Evolutionary conservation across 2,888 invertebrate genomes (phyloP), one percentile per base, ranked within the genome.

Genomic region (Automeris io): DNA sequence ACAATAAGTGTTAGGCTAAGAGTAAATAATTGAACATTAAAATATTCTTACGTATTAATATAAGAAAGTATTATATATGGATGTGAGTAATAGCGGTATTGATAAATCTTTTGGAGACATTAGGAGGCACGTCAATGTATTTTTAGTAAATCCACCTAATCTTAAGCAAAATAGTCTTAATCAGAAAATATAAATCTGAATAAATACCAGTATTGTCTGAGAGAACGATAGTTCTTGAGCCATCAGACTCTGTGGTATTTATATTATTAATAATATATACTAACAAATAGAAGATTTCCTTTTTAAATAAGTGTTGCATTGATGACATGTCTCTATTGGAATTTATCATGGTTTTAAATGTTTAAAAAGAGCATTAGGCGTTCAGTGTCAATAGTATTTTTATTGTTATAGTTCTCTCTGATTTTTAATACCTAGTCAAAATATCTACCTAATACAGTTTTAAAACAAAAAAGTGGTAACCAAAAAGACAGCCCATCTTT

Each of bases 151-250:
- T 35, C 32, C 13, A 35, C 32, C 13, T 39, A 42, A 13, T 23
- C 31, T 26, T 37, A 29, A 33, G 39, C 18, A 19, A 6, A 51
- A 49, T 50, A 52, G 32, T 26, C 37, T 31, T 39, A n/a, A 37
- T 29, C 2, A 22, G 21, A 41, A 39, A 39, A 4, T 23, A 11
- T 36, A 43, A 50, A 56, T 35, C 44, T 42, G 43, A 61, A 66
- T 74, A 79, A 80, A 82, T 64, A 77, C 78, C 71, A 61, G 55
- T 57, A 51, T 55, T 61, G 75, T 73, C 82, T 82, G 82, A 73
- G 74, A 75, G 82, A 82, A 81, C 80, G 35, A 45, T 18, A 39
- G 82, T 82, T 83, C 83, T 79, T 81, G 85, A 85, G 83, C 86
- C 83, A 76, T 61, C 82, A 81, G 78, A 76, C 71, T 72, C 62